Conservation (phyloP, 2,888 invertebrate species). For the Ceriagrion tenellum region DNA sequence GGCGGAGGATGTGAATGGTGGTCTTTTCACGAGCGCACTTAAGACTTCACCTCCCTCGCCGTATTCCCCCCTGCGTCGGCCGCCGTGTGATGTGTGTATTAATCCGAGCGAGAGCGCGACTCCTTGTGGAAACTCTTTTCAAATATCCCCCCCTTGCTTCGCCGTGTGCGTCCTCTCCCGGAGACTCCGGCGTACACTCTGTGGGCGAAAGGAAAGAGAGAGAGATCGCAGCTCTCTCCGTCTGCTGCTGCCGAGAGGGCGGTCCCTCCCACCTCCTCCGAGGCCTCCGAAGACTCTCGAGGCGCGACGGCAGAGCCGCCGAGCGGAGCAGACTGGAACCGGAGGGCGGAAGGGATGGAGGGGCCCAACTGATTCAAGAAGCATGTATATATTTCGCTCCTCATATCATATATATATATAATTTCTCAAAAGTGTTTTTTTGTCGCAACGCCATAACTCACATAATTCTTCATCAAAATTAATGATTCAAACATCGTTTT, state of each 20-base stretch:
- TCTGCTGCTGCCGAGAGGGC: too few relatives aligned
- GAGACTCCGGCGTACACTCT: constrained; percentile 49
- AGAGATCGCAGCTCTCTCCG: not conserved
- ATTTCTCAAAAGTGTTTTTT: too few relatives aligned
- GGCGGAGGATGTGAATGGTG: too few relatives aligned
- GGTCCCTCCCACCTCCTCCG: constrained; percentile 56
- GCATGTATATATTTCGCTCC: too few relatives aligned
- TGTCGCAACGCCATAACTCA: too few relatives aligned
- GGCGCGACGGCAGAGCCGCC: constrained; percentile 52
- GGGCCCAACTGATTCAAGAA: too few relatives aligned
- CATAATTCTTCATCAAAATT: too few relatives aligned
- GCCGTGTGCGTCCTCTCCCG: constrained; percentile 35
- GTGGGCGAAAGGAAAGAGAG: not conserved
- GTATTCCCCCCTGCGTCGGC: not conserved
- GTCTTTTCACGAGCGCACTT: not conserved
- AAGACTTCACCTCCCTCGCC: not conserved
- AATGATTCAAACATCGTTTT: too few relatives aligned
- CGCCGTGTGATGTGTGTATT: not conserved
- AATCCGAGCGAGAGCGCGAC: not conserved
- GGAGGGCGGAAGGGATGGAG: not conserved
- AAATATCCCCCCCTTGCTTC: not conserved
- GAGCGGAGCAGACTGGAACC: constrained; percentile 51
- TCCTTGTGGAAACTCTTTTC: not conserved
- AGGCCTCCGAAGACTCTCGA: not conserved
- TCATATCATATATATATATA: too few relatives aligned